These are phyloP conservation scores for Acridotheres tristis DNA, from an alignment of 2,797 vertebrate species.

Conservation along the genomic window DNA sequence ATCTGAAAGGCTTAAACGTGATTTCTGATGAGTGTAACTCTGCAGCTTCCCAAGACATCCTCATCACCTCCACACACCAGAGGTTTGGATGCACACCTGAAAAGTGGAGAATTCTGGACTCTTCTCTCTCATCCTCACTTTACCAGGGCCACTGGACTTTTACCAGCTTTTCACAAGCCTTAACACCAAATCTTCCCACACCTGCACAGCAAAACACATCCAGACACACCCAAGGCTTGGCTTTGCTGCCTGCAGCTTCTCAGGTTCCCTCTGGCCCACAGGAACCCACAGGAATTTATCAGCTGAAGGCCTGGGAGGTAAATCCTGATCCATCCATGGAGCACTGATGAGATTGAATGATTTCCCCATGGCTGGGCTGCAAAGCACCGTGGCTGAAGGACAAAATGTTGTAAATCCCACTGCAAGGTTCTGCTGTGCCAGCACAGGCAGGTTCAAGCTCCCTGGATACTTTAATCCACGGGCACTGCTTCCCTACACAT, in stretches of 20 bases:
- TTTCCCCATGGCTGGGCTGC: background rate
- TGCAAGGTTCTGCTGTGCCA: background rate
- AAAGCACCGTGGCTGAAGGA: background rate
- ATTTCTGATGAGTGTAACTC: background rate
- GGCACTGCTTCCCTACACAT: background rate
- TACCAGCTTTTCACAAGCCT: background rate
- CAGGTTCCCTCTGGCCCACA: background rate
- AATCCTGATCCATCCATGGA: background rate
- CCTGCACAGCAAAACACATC: background rate
- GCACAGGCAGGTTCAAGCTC: background rate
- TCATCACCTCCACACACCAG: rapidly evolving
- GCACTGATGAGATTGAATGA: background rate
- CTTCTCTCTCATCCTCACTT: background rate
- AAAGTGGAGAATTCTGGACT: background rate
- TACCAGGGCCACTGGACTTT: background rate
- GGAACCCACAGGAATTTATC: background rate
- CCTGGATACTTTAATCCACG: background rate
- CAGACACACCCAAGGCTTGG: background rate
- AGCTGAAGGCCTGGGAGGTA: background rate
- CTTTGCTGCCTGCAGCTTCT: background rate
- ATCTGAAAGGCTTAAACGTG: background rate
- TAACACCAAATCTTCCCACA: background rate
- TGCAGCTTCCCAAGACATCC: background rate
- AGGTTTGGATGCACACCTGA: background rate
- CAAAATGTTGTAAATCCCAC: background rate